Conservation (phyloP, 1,140 invertebrate genomes). For the Drosophila punjabiensis region DNA sequence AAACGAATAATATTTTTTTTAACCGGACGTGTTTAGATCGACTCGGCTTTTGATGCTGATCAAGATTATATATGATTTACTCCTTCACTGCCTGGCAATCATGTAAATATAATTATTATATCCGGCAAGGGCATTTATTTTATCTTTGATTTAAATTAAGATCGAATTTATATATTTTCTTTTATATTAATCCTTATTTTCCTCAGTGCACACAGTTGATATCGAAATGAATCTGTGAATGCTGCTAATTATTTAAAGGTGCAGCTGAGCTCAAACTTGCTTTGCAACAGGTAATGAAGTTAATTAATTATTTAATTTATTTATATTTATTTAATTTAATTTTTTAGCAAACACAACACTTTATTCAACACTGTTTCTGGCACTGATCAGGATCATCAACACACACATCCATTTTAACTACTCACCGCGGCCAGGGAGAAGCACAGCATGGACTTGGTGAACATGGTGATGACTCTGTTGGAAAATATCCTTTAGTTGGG, state of each 20-base stretch:
- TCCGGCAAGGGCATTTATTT: background rate
- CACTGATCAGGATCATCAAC: slow-evolving; percentile 34
- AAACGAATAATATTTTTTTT: too few relatives aligned
- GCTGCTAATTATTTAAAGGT: slow-evolving; percentile 28
- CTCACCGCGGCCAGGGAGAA: slow-evolving; percentile 76
- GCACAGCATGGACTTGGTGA: slow-evolving; percentile 64
- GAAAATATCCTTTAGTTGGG: slow-evolving; percentile 26
- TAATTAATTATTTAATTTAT: background rate
- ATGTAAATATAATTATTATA: background rate
- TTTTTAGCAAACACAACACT: slow-evolving; percentile 7
- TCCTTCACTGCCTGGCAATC: background rate
- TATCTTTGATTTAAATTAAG: too few relatives aligned
- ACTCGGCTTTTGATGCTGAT: background rate
- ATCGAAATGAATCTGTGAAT: slow-evolving; percentile 11
- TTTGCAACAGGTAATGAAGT: slow-evolving; percentile 4
- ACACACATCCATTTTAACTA: slow-evolving; percentile 31
- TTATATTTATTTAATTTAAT: background rate
- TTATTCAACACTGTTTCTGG: background rate
- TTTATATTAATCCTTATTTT: background rate
- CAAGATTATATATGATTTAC: background rate
- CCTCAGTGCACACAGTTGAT: slow-evolving; percentile 5
- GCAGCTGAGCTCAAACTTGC: slow-evolving; percentile 19
- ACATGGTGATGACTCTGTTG: slow-evolving; percentile 59
- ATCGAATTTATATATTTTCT: background rate
- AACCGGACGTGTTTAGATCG: background rate